Evolutionary conservation across 1,140 invertebrate species (phyloP).

Genomic region (Tetramorium alpestre): DNA sequence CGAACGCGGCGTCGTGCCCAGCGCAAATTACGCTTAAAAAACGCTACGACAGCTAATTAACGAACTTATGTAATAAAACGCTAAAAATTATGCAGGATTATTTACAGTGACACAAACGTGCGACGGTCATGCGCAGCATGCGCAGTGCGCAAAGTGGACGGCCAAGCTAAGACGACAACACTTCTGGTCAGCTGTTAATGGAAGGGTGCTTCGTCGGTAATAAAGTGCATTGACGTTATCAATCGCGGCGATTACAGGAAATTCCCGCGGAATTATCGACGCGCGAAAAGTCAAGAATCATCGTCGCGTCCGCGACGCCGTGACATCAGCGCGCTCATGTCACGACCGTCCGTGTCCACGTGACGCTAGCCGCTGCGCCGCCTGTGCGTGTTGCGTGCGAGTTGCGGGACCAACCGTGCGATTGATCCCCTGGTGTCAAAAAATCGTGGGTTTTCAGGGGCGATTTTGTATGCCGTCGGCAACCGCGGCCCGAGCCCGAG

Average conservation of each 20-base stretch:
- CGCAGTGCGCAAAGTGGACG: neutral
- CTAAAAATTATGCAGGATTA: neutral
- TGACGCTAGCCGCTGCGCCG: conserved; percentile 66
- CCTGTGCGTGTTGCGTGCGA: conserved; percentile 54
- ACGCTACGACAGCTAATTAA: neutral
- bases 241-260: neutral
- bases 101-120: neutral
- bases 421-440: conserved; percentile 61
- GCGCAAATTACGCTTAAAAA: neutral
- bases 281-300: neutral
- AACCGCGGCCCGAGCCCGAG: conserved; percentile 3
- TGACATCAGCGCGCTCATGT: conserved; percentile 16
- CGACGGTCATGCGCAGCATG: neutral
- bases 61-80: neutral
- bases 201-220: too few relatives aligned
- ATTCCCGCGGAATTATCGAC: neutral
- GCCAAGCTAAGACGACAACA: neutral
- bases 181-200: too few relatives aligned
- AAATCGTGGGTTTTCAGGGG: conserved; percentile 35
- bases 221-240: too few relatives aligned
- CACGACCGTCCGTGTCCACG: conserved; percentile 64
- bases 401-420: conserved; percentile 54
- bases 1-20: too few relatives aligned
- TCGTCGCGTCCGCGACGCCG: neutral
- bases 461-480: conserved; percentile 65